Percentiles rank a stretch among this genome's conserved stretches.
phyloP scores from a whole-genome alignment of 2,888 invertebrate genomes.

The Malthinus seriepunctatus region DNA sequence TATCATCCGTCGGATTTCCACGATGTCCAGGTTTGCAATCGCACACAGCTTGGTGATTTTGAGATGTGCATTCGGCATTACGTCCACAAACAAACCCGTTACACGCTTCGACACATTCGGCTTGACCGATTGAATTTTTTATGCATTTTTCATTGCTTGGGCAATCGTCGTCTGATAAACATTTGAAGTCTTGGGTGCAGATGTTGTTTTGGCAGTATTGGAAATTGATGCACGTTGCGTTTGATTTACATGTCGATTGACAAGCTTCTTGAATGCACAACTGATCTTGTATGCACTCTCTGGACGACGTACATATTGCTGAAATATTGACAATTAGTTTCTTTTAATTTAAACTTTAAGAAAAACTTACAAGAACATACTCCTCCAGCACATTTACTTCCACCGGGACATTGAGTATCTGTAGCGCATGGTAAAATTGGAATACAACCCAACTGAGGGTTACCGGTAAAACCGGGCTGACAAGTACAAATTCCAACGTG shows the following conservation, averaged over 20 bases:
- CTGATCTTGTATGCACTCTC: conserved; percentile 86
- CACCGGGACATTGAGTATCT: conserved; percentile 81
- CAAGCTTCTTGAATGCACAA: conserved; percentile 85
- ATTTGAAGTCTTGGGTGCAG: conserved; percentile 81
- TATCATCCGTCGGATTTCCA: conserved; percentile 72
- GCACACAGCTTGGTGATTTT: conserved; percentile 75
- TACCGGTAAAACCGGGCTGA: conserved; percentile 80
- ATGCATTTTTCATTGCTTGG: conserved; percentile 72
- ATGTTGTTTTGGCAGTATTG: conserved; percentile 84
- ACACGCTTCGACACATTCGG: conserved; percentile 78
- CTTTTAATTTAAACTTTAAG: conserved; percentile 9
- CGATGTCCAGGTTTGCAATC: conserved; percentile 78
- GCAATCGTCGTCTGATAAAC: conserved; percentile 74
- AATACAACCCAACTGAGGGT: conserved; percentile 83
- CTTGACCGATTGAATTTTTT: conserved; percentile 70
- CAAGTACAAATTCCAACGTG: conserved; percentile 86
- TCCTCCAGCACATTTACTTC: conserved; percentile 81
- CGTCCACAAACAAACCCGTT: conserved; percentile 76
- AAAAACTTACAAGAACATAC: conserved; percentile 70
- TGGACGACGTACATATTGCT: conserved; percentile 76
- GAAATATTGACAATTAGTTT: conserved; percentile 42
- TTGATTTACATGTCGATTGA: conserved; percentile 79
- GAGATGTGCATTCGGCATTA: conserved; percentile 78
- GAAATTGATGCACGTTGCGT: conserved; percentile 81
- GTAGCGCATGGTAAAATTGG: conserved; percentile 80